Conservation (phyloP, 2,888 invertebrate species). For the Pheosia gnoma region DNA sequence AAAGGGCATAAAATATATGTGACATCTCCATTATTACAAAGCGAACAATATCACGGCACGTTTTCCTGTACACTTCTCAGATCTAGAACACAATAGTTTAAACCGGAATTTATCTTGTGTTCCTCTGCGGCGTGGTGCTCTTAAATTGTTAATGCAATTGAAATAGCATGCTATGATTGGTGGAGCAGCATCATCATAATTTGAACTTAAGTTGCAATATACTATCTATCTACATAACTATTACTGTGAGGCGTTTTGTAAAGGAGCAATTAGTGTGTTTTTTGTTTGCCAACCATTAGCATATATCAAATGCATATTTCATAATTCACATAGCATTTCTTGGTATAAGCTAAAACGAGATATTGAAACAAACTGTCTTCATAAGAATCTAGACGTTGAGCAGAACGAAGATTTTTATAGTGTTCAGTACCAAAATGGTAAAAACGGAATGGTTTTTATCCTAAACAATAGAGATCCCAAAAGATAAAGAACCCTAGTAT, state of each 20-base stretch:
- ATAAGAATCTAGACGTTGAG: no score
- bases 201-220: not conserved
- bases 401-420: no score
- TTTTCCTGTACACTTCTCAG: not conserved
- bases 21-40: conserved; percentile 6
- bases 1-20: not conserved
- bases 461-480: no score
- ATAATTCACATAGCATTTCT: no score
- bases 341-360: no score
- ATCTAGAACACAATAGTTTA: conserved; percentile 2
- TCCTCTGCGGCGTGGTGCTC: conserved; percentile 4
- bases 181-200: not conserved
- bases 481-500: no score
- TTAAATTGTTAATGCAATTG: conserved; percentile 2
- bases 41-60: not conserved
- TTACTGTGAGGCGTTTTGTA: not conserved
- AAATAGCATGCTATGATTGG: not conserved
- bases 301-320: no score
- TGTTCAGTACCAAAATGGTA: no score
- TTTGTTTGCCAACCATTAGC: no score
- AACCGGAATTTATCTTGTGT: conserved; percentile 9
- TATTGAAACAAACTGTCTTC: no score
- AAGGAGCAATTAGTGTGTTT: not conserved
- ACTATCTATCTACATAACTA: not conserved
- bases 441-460: no score